These are phyloP conservation scores for Caiman crocodilus DNA, from an alignment of 2,797 vertebrate species.

Conservation along the genomic window DNA sequence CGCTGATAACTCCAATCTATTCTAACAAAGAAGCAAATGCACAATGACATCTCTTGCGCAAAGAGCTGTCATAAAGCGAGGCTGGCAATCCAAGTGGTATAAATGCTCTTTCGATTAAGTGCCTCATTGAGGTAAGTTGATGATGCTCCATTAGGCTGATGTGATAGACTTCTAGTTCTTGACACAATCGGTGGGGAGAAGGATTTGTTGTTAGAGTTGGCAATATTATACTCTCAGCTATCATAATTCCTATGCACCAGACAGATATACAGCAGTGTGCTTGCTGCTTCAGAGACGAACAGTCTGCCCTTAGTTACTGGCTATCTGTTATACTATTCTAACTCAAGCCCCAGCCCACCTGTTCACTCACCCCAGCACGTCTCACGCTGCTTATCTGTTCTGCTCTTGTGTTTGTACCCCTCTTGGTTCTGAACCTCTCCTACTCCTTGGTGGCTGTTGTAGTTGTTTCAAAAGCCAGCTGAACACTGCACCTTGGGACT, in stretches of 20 bases:
- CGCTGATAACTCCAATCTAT: background rate
- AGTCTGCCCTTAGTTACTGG: background rate
- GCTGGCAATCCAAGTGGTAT: conserved; percentile 16
- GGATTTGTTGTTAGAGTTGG: background rate
- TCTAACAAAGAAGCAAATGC: conserved; percentile 39
- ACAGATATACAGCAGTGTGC: background rate
- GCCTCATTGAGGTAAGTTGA: conserved; percentile 55
- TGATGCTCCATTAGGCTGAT: conserved; percentile 57
- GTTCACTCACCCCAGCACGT: background rate
- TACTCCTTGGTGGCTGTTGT: background rate
- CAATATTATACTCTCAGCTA: rapidly evolving
- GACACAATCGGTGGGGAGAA: background rate
- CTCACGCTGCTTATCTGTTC: background rate
- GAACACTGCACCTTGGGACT: background rate
- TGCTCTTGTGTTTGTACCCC: background rate
- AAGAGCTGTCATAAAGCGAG: conserved; percentile 16
- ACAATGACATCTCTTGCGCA: background rate
- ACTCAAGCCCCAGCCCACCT: background rate
- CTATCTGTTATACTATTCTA: background rate
- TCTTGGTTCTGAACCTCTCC: background rate
- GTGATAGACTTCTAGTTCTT: conserved; percentile 23
- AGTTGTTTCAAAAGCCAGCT: background rate
- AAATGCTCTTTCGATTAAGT: conserved; percentile 40
- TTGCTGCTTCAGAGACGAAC: background rate
- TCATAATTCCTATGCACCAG: background rate